A percentile compares a stretch with the other conserved stretches of the same genome.
Conservation (phyloP, 2,113 vertebrate genomes). For the Collichthys lucidus region DNA sequence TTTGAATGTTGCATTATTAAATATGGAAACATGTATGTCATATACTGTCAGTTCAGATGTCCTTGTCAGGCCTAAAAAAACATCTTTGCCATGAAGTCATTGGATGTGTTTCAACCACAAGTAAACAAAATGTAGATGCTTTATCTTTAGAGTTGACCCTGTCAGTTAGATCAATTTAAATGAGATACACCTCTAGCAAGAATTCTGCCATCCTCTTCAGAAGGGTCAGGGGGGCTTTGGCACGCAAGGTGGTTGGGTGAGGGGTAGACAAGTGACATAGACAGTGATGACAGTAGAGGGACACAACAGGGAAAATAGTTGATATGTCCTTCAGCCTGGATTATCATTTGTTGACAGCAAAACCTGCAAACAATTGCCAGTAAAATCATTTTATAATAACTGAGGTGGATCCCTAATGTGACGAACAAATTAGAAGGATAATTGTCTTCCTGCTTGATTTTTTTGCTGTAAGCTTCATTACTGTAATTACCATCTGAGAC, state of each 20-base stretch:
- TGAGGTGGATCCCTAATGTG: conserved; percentile 23
- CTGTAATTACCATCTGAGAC: conserved; percentile 22
- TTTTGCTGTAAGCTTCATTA: conserved; percentile 26
- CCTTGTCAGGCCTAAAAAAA: background rate
- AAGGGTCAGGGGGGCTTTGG: background rate
- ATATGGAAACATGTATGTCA: background rate
- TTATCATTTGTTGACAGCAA: conserved; percentile 24
- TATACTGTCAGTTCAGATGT: background rate
- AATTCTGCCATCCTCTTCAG: background rate
- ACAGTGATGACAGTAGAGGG: background rate
- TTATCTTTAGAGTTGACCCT: background rate
- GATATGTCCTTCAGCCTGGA: background rate
- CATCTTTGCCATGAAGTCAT: background rate
- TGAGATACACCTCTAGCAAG: conserved; percentile 4
- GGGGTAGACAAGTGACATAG: background rate
- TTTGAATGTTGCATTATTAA: background rate
- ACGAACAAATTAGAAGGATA: conserved; percentile 19
- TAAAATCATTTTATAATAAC: conserved; percentile 13
- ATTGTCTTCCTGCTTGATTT: conserved; percentile 24
- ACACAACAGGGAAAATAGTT: background rate
- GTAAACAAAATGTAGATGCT: background rate
- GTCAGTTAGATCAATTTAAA: conserved; percentile 18
- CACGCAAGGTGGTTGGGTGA: background rate
- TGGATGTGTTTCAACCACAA: background rate
- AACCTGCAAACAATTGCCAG: background rate